Evolutionary conservation across 2,888 invertebrate species (phyloP).

Genomic region (Nemapogon koenigi): DNA sequence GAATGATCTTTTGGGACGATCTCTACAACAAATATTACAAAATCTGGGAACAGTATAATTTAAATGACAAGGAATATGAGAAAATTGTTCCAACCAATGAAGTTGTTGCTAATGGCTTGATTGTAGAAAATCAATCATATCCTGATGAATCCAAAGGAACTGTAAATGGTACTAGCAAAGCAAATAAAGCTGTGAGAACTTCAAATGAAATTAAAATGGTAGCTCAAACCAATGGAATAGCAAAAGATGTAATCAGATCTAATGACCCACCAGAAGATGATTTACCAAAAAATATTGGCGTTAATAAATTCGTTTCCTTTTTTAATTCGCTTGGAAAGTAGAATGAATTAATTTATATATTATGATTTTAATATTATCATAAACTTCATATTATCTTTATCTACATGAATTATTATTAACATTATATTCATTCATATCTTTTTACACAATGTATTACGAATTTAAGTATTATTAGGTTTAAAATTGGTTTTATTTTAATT

Average conservation of each 20-base stretch:
- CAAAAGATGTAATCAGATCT: slow-evolving; percentile 51
- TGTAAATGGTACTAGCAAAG: neutral
- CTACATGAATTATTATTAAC: no score
- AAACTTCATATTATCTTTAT: no score
- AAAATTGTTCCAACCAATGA: no score
- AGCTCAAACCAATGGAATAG: slow-evolving; percentile 27
- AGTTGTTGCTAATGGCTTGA: neutral
- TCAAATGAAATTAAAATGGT: slow-evolving; percentile 1
- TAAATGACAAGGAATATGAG: no score
- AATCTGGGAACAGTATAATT: slow-evolving; percentile 31
- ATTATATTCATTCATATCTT: no score
- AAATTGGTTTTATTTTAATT: no score
- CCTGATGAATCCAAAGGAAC: neutral
- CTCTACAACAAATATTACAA: slow-evolving; percentile 43
- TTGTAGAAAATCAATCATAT: neutral
- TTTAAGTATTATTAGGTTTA: no score
- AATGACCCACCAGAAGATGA: slow-evolving; percentile 57
- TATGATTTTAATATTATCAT: no score
- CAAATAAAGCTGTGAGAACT: neutral
- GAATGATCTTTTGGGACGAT: slow-evolving; percentile 50
- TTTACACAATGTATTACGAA: no score
- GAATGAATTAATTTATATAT: no score
- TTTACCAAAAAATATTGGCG: slow-evolving; percentile 54
- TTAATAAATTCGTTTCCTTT: slow-evolving; percentile 56
- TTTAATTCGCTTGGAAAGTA: slow-evolving; percentile 46